Base-by-base conservation (phyloP, 1,140 invertebrate species). In the Listronotus oregonensis region DNA sequence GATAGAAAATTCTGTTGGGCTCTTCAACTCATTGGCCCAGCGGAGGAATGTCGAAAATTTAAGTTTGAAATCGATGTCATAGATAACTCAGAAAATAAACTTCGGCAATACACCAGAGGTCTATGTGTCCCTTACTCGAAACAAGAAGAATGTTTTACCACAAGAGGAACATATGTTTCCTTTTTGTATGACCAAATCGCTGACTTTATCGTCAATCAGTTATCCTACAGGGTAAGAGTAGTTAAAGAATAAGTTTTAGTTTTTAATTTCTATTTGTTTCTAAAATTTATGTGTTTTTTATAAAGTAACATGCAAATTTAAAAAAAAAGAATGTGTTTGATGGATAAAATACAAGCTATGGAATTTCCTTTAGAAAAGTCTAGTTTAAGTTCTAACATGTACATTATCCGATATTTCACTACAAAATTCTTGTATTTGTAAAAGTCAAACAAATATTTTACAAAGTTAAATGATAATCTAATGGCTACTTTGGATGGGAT, bases 31-130 rank as follows among this genome's bases (percentile, higher is more conserved):
- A 52, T 65, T 18, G 67, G 67, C 4, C 46, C 61, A 8, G 47
- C 47, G 7, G 66, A 68, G 39, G 34, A 67, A 49, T 54, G 40
- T 21, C 27, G 21, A 11, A 46, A 47, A 6, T 68, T 46, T 15
- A 64, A 47, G 39, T 68, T 58, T 18, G 61, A 64, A 57, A 59
- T 68, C 2, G 66, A 68, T 44, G 12, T 68, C 5, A 57, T 56
- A 12, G 66, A 68, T 55, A 68, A 64, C n/a, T 63, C 49, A 5
- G 43, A 62, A 8, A 55, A 63, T 9, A 62, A 50, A 14, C 43
- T 47, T 32, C 58, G 32, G 9, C 34, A 56, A 10, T 62, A 42
- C 27, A 21, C 52, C 11, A 62, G 52, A 34, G 54, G 37, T 50
- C 31, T 56, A 11, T 67, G 65, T 27, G 40, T 54, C 1, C 49